Conservation (phyloP, 2,888 invertebrate genomes). For the Thereva nobilitata region DNA sequence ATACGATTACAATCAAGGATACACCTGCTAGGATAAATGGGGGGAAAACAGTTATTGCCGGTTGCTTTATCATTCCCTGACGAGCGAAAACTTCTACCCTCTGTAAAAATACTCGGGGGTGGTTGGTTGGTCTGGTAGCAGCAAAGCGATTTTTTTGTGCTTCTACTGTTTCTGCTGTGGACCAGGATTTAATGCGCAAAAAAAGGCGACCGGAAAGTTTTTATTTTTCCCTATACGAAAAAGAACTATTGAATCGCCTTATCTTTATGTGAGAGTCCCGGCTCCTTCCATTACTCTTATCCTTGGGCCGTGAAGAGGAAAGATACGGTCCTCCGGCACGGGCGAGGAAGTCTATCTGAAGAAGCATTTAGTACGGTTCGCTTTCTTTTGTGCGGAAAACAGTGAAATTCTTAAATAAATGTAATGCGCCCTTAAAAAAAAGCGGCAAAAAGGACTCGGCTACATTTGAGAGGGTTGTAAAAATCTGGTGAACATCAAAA, state of each 20-base stretch:
- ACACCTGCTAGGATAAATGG: slow-evolving; percentile 33
- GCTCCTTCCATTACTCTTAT: neutral
- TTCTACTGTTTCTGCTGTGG: too few relatives aligned
- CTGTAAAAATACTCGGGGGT: neutral
- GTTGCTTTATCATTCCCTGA: slow-evolving; percentile 30
- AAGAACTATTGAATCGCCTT: slow-evolving; percentile 33
- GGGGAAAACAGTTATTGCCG: slow-evolving; percentile 28
- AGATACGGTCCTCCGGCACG: neutral
- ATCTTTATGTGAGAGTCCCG: slow-evolving; percentile 23
- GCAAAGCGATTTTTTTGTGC: slow-evolving; percentile 18
- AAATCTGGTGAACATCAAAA: neutral
- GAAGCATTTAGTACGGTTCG: slow-evolving; percentile 26
- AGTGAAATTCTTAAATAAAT: slow-evolving; percentile 35
- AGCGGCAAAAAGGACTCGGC: slow-evolving; percentile 29
- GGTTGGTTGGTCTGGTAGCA: neutral
- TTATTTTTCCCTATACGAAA: slow-evolving; percentile 30
- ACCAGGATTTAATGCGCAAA: slow-evolving; percentile 24
- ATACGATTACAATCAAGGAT: slow-evolving; percentile 31
- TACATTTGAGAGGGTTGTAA: slow-evolving; percentile 2
- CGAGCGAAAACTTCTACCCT: slow-evolving; percentile 8
- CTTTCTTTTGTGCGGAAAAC: slow-evolving; percentile 27
- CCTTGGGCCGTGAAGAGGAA: neutral
- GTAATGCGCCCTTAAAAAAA: slow-evolving; percentile 22
- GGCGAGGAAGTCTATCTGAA: slow-evolving; percentile 1
- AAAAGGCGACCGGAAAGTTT: slow-evolving; percentile 25